phyloP scores from a whole-genome alignment of 2,888 invertebrate species.

The Cheilosia pagana region DNA sequence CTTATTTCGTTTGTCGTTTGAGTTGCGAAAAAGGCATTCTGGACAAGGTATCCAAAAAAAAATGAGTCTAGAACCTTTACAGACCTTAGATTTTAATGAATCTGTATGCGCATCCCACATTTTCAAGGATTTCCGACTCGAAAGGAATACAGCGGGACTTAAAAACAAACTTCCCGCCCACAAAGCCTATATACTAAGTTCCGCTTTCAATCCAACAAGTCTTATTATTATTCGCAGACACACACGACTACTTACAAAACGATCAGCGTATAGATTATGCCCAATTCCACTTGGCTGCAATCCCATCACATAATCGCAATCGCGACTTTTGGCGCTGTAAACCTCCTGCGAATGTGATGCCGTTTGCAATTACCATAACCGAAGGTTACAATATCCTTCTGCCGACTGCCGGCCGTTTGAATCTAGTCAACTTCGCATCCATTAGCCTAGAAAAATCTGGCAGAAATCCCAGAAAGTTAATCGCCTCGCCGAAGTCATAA shows the following conservation, averaged over 20 bases:
- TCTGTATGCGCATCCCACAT: too few relatives aligned
- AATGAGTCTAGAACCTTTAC: too few relatives aligned
- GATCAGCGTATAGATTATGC: conserved; percentile 13
- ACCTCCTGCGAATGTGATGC: conserved; percentile 14
- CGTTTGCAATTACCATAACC: conserved; percentile 48
- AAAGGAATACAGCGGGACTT: too few relatives aligned
- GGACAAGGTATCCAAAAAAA: too few relatives aligned
- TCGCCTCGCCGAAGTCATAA: conserved; percentile 53
- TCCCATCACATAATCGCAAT: conserved; percentile 41
- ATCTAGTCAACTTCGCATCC: conserved; percentile 44
- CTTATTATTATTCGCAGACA: neutral
- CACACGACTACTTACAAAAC: neutral
- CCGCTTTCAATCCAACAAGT: neutral
- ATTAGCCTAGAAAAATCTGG: conserved; percentile 66
- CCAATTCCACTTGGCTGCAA: conserved; percentile 14
- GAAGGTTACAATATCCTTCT: conserved; percentile 43
- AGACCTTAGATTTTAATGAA: too few relatives aligned
- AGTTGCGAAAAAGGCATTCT: too few relatives aligned
- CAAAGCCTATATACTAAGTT: too few relatives aligned
- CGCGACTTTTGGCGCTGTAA: conserved; percentile 27
- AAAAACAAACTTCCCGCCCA: too few relatives aligned
- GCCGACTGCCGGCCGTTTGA: conserved; percentile 22
- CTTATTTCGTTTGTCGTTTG: too few relatives aligned
- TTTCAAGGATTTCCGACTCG: too few relatives aligned
- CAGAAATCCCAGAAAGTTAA: conserved; percentile 58